Base-by-base conservation (phyloP, 2,888 invertebrate species). In the Troides aeacus region DNA sequence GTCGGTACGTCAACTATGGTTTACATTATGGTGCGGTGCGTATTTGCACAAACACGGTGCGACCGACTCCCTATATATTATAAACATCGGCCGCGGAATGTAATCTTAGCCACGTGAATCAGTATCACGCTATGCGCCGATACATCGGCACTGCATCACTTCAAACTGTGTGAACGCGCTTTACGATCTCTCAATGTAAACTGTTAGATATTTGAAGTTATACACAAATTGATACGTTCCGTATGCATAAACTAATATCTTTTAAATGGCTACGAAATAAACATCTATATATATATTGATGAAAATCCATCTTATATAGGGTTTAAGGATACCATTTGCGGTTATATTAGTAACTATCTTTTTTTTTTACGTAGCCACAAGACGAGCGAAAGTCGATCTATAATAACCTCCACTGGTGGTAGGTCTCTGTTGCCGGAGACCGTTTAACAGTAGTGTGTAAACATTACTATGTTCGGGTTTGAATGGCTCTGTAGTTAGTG, bases 71-170 rank as follows among this genome's bases (percentile, higher is more conserved):
- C 59, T 36, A 60, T 24, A 66, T 66, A 66, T 66, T n/a, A 66
- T 66, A 66, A 66, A 66, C 66, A 66, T 66, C 30, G 4, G 36
- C 66, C 60, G 50, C 46, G 50, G 66, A 60, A 66, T 66, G 66
- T 66, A 66, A 66, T 66, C 50, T 60, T 46, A 18, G 18, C 23
- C 50, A 8, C 18, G 21, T 66, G 60, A 60, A 18, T 66, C 66
- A 53, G 60, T 66, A 30, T 46, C 30, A 30, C 15, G 60, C 36
- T n/a, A 46, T 50, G n/a, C 60, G 4, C 30, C 65, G 18, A 23
- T 21, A 21, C 42, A 39, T 39, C 6, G n/a, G 7, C 42, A 21
- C 4, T 50, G 46, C 50, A 50, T 60, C 50, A 59, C 30, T 46
- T 59, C 65, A 21, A 24, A 15, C 57, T 57, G 30, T 30, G 18